Percentiles rank a stretch among this genome's conserved stretches.
These are phyloP conservation scores for Sporophila hypoxantha DNA, from an alignment of 2,113 vertebrate species.

Conservation along the genomic window DNA sequence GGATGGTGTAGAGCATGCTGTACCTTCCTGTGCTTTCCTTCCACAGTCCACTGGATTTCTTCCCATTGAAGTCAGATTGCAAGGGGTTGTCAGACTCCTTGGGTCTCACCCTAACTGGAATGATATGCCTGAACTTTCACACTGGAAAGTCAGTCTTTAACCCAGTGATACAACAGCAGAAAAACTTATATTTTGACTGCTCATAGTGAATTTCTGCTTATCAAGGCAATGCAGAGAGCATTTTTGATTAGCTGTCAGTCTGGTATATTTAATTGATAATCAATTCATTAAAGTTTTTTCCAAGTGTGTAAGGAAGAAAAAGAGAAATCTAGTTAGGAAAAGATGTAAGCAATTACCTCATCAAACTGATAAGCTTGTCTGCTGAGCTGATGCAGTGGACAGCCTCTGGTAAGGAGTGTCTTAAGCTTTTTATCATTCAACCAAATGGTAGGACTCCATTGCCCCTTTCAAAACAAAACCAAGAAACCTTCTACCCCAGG, in stretches of 20 bases:
- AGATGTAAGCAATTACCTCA: slow-evolving; percentile 5
- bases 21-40: background rate
- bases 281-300: slow-evolving; percentile 26
- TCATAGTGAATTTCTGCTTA: background rate
- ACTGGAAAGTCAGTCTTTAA: background rate
- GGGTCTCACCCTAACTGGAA: background rate
- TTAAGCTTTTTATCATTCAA: background rate
- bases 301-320: slow-evolving; percentile 28
- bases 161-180: background rate
- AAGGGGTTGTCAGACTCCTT: background rate
- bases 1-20: background rate
- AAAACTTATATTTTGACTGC: background rate
- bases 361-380: background rate
- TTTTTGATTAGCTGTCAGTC: background rate
- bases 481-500: background rate
- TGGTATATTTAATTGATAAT: slow-evolving; percentile 1
- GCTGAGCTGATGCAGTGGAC: slow-evolving; percentile 3
- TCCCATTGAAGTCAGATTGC: background rate
- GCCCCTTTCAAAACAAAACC: background rate
- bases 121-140: background rate
- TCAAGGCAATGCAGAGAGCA: background rate
- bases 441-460: background rate
- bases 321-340: background rate
- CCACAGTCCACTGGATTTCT: background rate
- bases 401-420: background rate